Percentiles rank a stretch among this genome's conserved stretches.
Conservation (phyloP, 1,140 invertebrate genomes). For the Diabrotica virgifera region DNA sequence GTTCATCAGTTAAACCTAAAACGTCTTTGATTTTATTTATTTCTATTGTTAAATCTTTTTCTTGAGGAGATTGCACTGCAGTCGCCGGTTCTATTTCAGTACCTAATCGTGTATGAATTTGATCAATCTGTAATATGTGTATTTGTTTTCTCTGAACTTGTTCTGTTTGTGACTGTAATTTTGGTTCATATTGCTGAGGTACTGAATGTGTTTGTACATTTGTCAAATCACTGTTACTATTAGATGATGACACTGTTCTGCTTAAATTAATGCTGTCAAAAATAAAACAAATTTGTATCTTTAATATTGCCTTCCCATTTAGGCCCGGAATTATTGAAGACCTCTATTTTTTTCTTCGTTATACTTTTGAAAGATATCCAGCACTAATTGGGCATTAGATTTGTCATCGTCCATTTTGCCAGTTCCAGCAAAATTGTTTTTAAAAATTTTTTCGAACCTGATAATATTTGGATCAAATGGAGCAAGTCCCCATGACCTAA, state of each 20-base stretch:
- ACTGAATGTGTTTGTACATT: slow-evolving; percentile 4
- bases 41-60: slow-evolving; percentile 4
- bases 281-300: no score
- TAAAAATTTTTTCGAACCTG: slow-evolving; percentile 5
- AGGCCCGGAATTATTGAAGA: slow-evolving; percentile 4
- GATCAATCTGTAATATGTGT: slow-evolving; percentile 6
- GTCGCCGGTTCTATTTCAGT: slow-evolving; percentile 1
- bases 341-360: slow-evolving; percentile 7
- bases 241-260: no score
- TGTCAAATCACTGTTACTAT: slow-evolving; percentile 6
- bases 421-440: slow-evolving; percentile 4
- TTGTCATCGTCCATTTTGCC: not conserved
- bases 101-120: slow-evolving; percentile 4
- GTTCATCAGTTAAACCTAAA: slow-evolving; percentile 7
- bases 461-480: slow-evolving; percentile 6
- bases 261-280: no score
- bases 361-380: slow-evolving; percentile 5
- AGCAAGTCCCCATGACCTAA: slow-evolving; percentile 3
- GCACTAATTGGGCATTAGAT: slow-evolving; percentile 5
- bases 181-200: slow-evolving; percentile 6
- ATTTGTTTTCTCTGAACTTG: slow-evolving; percentile 5
- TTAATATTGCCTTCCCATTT: slow-evolving; percentile 4
- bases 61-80: slow-evolving; percentile 1
- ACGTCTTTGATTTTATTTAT: slow-evolving; percentile 5
- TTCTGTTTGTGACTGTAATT: slow-evolving; percentile 6